A percentile compares a stretch with the other conserved stretches of the same genome.
Evolutionary conservation across 2,113 vertebrate species (phyloP).

Genomic region (Festucalex cinctus): DNA sequence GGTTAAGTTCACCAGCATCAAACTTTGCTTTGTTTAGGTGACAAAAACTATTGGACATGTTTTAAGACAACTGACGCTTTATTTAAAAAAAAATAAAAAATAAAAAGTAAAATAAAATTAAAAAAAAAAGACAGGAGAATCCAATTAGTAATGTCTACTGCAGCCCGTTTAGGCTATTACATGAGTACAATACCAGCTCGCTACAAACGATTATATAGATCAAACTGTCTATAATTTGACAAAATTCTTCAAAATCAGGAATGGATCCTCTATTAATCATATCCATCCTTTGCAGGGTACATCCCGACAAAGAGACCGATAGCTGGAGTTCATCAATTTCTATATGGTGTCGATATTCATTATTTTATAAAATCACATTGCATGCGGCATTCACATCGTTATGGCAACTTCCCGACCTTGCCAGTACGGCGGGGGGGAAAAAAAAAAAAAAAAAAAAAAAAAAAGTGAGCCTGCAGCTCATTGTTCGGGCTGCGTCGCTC

Average conservation of each 20-base stretch:
- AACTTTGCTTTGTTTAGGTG: too few species aligned
- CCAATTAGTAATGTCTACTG: too few species aligned
- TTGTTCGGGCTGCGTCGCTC: constrained; percentile 29
- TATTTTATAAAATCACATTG: background rate
- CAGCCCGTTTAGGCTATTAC: too few species aligned
- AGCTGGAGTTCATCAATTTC: background rate
- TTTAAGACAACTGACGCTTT: too few species aligned
- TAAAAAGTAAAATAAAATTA: too few species aligned
- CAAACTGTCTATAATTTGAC: too few species aligned
- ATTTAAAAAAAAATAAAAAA: too few species aligned
- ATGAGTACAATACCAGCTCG: too few species aligned
- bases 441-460: constrained; percentile 4
- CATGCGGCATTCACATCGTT: constrained; percentile 21
- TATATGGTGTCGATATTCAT: background rate
- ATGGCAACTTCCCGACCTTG: constrained; percentile 22
- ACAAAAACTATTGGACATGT: too few species aligned
- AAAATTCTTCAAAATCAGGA: background rate
- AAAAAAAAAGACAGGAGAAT: too few species aligned
- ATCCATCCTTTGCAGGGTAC: background rate
- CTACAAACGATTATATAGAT: background rate
- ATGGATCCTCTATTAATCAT: background rate
- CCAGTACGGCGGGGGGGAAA: background rate
- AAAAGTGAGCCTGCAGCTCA: constrained; percentile 19
- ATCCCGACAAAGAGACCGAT: too few species aligned
- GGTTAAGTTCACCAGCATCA: too few species aligned